Evolutionary conservation across 1,140 invertebrate genomes (phyloP), one percentile per base, ranked within the genome.

Genomic region (Dinothrombium tinctorium): DNA sequence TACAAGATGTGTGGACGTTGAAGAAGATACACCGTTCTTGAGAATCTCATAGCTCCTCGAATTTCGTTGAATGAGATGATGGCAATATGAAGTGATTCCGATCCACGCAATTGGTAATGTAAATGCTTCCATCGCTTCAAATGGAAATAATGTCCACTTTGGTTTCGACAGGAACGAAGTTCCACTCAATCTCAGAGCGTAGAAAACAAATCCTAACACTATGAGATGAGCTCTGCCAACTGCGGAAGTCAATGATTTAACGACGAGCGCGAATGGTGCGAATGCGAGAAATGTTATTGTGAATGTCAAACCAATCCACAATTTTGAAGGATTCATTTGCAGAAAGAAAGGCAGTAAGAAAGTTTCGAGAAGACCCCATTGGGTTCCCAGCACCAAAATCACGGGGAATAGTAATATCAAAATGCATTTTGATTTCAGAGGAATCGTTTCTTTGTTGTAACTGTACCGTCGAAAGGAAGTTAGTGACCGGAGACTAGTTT

Each of bases 91-190:
- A 21, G 51, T 51, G 19, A 38, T 22, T 15, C 43, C 47, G 12
- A 52, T 44, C 51, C 51, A 52, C 26, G 48, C 41, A 6, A 52
- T 23, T 11, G 45, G 45, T 2, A 50, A 33, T 2, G 40, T 47
- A 24, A 52, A 51, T 3, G 50, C 41, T 29, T 41, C 46, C 51
- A 52, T 52, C 9, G 43, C 14, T 15, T 51, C 45, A 29, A 52
- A 52, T 23, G 51, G 51, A 17, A 52, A 28, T 4, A 49, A 33
- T 36, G 48, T 44, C 49, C 47, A 52, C 12, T 21, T 21, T 1
- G 42, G 42, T 4, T 40, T 33, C 6, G 25, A 28, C 2, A 52
- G 33, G 33, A 45, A 49, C 1, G 51, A 51, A 9, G 47, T 47
- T 7, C 51, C 51, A 33, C 43, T 42, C 33, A 41, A 46, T 29